Percentiles rank a stretch among this genome's conserved stretches.
These are phyloP conservation scores for Bufo gargarizans DNA, from an alignment of 2,113 vertebrate genomes.

Conservation along the genomic window DNA sequence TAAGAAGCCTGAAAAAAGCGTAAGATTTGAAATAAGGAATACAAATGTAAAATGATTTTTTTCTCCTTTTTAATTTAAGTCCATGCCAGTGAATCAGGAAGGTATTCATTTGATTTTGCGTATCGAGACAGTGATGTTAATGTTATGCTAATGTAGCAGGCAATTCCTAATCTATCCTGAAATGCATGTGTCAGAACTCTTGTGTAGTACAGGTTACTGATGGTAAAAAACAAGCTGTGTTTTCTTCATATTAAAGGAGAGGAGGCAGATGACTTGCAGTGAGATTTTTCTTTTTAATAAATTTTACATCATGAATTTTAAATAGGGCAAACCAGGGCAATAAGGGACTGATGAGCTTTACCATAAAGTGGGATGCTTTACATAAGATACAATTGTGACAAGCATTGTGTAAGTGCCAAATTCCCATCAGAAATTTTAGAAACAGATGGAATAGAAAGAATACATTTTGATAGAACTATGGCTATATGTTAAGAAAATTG, in stretches of 20 bases:
- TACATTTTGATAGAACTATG: neutral
- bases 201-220: slow-evolving; percentile 68
- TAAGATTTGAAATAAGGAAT: slow-evolving; percentile 54
- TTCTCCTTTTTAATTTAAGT: slow-evolving; percentile 61
- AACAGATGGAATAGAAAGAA: slow-evolving; percentile 1
- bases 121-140: slow-evolving; percentile 72
- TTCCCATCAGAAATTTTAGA: slow-evolving; percentile 55
- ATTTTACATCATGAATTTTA: slow-evolving; percentile 69
- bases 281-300: slow-evolving; percentile 60
- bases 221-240: slow-evolving; percentile 71
- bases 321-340: slow-evolving; percentile 65
- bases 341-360: slow-evolving; percentile 57
- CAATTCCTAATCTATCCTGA: slow-evolving; percentile 70
- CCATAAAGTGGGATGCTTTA: slow-evolving; percentile 59
- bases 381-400: slow-evolving; percentile 61
- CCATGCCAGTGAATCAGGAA: slow-evolving; percentile 62
- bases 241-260: slow-evolving; percentile 65
- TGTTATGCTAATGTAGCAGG: slow-evolving; percentile 70
- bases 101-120: slow-evolving; percentile 67
- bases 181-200: slow-evolving; percentile 68
- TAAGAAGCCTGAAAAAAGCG: slow-evolving; percentile 31
- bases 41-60: slow-evolving; percentile 52
- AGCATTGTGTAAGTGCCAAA: slow-evolving; percentile 54
- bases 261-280: slow-evolving; percentile 64
- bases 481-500: neutral